Base-by-base conservation (phyloP, 2,888 invertebrate genomes). In the Hipparchia semele region DNA sequence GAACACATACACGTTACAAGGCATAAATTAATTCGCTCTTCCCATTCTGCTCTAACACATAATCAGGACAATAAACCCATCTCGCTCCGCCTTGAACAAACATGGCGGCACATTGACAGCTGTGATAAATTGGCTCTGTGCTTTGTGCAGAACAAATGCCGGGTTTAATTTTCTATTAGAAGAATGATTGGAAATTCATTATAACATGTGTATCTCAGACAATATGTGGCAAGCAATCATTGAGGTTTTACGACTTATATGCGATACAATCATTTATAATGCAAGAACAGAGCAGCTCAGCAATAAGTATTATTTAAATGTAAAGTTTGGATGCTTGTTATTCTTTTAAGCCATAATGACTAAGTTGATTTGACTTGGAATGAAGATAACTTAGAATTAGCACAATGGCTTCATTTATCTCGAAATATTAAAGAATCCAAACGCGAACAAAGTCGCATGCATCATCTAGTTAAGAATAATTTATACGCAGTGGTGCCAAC, bases 61-160 rank as follows among this genome's bases (percentile, higher is more conserved):
- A 51, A n/a, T 58, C 12, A 10, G 13, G 46, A 58, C 62, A 51
- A 62, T 10, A 60, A 10, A 46, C 49, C 64, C 49, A 49, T 72
- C 72, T 46, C 68, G 6, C 53, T 71, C 58, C 13, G 56, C 7
- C 61, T 54, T 45, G 39, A 12, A 66, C 53, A 67, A 73, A 73
- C 73, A 70, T 62, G 70, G 46, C 23, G 45, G 68, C 51, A 45
- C 69, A 77, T 77, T 75, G 77, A 77, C 74, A 74, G 73, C 74
- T 39, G 65, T 75, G 77, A 77, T 75, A 75, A 75, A 77, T 77
- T 65, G 71, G 69, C 54, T 64, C 68, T 59, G 23, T 58, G 68
- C 66, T 70, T 58, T 68, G 71, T 58, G 71, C 73, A 72, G 33
- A 73, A 74, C 74, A 74, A 70, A 68, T 73, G 70, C 67, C 49